Evolutionary conservation across 2,113 vertebrate genomes (phyloP).

Genomic region (Lagopus muta): DNA sequence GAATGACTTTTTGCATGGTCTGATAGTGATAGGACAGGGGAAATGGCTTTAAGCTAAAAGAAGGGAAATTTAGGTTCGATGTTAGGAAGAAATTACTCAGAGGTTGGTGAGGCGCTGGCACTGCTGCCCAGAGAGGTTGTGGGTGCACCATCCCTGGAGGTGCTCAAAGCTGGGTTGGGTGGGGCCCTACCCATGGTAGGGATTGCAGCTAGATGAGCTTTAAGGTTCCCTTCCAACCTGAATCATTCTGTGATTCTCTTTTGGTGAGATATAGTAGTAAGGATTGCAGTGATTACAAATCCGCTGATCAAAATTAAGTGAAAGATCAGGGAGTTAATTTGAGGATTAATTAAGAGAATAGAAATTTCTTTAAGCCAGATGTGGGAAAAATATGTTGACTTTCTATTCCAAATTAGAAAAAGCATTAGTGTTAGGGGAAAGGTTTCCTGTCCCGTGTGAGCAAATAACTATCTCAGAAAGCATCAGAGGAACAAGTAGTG

Average conservation of each 20-base stretch:
- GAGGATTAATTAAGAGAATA: background rate
- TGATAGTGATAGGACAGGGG: too few species aligned
- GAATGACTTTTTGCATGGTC: too few species aligned
- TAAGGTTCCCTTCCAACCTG: too few species aligned
- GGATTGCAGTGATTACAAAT: background rate
- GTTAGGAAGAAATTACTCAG: too few species aligned
- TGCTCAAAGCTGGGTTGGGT: too few species aligned
- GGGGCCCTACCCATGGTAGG: too few species aligned
- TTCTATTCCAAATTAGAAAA: background rate
- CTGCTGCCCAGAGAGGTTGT: too few species aligned
- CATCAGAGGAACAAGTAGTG: background rate
- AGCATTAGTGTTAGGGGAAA: background rate
- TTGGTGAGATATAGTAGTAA: background rate
- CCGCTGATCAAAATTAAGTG: background rate
- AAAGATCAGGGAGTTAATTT: background rate
- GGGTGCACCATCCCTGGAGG: too few species aligned
- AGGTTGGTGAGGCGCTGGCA: too few species aligned
- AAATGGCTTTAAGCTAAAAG: too few species aligned
- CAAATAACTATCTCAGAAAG: background rate
- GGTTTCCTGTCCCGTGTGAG: background rate
- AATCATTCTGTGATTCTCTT: background rate
- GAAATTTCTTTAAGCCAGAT: background rate
- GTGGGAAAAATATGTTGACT: background rate
- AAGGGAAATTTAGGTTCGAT: too few species aligned
- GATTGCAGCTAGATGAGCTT: too few species aligned